Conservation (phyloP, 2,888 invertebrate genomes). For the Folsomia candida region DNA sequence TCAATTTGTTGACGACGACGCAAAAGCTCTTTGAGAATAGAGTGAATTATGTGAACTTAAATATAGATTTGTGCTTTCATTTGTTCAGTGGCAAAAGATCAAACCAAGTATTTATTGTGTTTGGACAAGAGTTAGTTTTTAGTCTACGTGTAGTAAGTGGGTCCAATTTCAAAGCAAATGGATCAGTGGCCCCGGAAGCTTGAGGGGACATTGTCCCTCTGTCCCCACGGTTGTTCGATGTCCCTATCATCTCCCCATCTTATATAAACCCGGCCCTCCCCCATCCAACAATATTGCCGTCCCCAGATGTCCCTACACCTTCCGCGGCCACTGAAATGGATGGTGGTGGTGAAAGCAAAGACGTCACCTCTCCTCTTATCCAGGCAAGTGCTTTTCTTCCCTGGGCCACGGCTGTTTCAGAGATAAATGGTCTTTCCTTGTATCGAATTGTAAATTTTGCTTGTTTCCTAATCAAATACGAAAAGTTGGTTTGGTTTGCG, state of each 20-base stretch:
- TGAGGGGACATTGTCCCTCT: no score
- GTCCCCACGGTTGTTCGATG: no score
- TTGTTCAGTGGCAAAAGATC: not conserved
- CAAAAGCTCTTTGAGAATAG: no score
- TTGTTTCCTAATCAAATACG: conserved; percentile 7
- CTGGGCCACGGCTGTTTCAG: not conserved
- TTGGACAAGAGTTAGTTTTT: conserved; percentile 1
- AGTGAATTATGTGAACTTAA: no score
- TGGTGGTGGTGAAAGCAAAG: not conserved
- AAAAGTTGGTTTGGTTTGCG: no score
- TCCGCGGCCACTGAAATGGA: not conserved
- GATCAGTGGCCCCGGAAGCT: not conserved
- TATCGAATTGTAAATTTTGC: conserved; percentile 23
- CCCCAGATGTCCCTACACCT: no score
- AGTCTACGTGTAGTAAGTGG: no score
- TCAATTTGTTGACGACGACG: no score
- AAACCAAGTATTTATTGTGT: not conserved
- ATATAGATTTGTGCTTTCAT: no score
- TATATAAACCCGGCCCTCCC: no score
- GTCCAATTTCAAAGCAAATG: not conserved
- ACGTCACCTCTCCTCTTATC: not conserved
- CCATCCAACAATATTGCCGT: no score
- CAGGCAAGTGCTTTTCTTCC: not conserved
- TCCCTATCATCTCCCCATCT: no score
- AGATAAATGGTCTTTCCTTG: conserved; percentile 36